Evolutionary conservation across 2,113 vertebrate species (phyloP).

Genomic region (Excalfactoria chinensis): DNA sequence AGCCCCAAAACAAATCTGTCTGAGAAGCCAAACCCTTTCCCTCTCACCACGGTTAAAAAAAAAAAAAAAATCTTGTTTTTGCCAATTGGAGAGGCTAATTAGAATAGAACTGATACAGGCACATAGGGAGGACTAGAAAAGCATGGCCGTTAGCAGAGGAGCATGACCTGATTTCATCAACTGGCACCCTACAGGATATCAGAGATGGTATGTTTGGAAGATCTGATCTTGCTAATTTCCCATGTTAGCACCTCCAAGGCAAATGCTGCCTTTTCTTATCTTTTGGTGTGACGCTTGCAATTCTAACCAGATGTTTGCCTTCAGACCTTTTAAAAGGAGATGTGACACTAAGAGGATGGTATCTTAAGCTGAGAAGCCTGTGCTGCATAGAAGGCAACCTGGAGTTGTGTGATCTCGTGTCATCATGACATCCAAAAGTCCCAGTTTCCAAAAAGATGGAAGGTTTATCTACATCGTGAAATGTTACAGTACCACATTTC

Average conservation of each 20-base stretch:
- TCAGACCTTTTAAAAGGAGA: neutral
- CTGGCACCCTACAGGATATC: neutral
- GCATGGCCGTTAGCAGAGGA: neutral
- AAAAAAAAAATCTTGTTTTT: neutral
- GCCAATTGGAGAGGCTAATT: neutral
- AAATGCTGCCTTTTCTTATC: neutral
- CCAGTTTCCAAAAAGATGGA: neutral
- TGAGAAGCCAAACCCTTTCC: neutral
- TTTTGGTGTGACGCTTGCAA: neutral
- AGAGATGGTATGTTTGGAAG: neutral
- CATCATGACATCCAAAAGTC: accelerated
- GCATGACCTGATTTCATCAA: neutral
- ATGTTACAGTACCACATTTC: neutral
- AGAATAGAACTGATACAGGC: neutral
- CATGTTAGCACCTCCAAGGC: neutral
- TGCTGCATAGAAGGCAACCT: neutral
- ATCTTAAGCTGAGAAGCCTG: neutral
- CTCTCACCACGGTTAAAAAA: neutral
- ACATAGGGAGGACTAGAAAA: neutral
- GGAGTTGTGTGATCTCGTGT: neutral
- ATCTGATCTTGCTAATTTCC: neutral
- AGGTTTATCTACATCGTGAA: neutral
- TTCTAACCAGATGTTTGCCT: neutral
- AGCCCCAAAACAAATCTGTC: neutral
- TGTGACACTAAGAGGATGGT: neutral